Percentiles rank a stretch among this genome's conserved stretches.
These are phyloP conservation scores for Chaenogobius annularis DNA, from an alignment of 2,113 vertebrate genomes.

Conservation along the genomic window DNA sequence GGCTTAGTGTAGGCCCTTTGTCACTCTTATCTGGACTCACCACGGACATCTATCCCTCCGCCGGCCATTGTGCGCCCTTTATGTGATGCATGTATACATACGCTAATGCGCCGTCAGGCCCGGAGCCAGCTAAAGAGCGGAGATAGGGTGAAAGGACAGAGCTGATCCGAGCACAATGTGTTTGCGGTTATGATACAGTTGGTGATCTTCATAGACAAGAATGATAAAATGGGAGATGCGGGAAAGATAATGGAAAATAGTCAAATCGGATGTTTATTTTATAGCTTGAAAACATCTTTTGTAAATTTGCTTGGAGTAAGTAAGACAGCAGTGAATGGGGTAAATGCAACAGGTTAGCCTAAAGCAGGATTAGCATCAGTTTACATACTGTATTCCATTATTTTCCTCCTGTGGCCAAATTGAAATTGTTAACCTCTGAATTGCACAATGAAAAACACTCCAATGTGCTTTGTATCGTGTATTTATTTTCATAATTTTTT, in stretches of 20 bases:
- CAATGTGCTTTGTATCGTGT: too few species aligned
- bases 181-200: constrained; percentile 49
- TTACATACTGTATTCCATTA: background rate
- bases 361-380: background rate
- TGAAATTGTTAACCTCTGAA: too few species aligned
- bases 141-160: constrained; percentile 43
- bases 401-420: background rate
- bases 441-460: too few species aligned
- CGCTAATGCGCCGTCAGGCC: constrained; percentile 43
- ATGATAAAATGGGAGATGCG: background rate
- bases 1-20: constrained; percentile 59
- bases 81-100: constrained; percentile 67
- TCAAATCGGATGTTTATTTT: background rate
- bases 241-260: background rate
- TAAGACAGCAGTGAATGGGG: background rate
- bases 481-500: too few species aligned
- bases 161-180: constrained; percentile 28
- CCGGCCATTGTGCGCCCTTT: constrained; percentile 54
- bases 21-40: constrained; percentile 60
- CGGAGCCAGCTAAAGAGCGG: constrained; percentile 16
- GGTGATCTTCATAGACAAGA: constrained; percentile 3
- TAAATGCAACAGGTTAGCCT: background rate
- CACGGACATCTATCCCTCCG: constrained; percentile 60
- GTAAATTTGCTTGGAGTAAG: background rate
- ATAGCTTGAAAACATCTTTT: background rate